Base-by-base conservation (phyloP, 2,888 invertebrate species). In the Athalia cordata region DNA sequence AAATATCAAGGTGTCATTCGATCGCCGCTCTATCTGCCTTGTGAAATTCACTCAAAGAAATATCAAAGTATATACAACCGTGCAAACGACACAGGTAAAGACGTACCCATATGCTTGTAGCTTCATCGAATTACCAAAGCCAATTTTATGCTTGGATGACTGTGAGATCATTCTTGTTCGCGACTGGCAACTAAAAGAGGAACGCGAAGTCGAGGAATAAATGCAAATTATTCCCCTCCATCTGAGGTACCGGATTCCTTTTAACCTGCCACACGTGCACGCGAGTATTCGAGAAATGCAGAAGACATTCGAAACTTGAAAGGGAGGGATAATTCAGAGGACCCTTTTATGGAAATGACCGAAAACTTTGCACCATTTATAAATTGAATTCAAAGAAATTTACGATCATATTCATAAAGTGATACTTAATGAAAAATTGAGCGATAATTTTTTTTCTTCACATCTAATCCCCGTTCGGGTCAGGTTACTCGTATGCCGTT, bases 1-100 rank as follows among this genome's bases (percentile, higher is more conserved):
- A 83, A 82, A 50, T 78, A 75, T 83, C 57, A 55, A 79, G 75
- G 64, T 78, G 79, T 80, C 83, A 79, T 79, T 80, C 80, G 79
- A 82, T 83, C 81, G 80, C 80, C 79, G 29, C 79, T 81, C 80
- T 79, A 72, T 29, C 1, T 72, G 59, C 74, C 77, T 77, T 64
- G 70, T 77, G 43, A 77, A 77, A 77, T 67, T 65, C 68, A 68
- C n/a, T 68, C 68, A 43, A 68, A 52, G 68, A 68, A 29, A 68
- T 68, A 55, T 55, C 29, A 68, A 50, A 50, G 55, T 68, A 55
- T 52, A 43, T 8, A 68, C 13, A 11, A 47, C 7, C 66, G 49
- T 13, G 13, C 61, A 13, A 61, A 65, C 47, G 4, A 3, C 65
- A 65, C 47, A 47, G 8, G 55, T 6, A 52, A n/a, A 68, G 15